Evolutionary conservation across 1,140 invertebrate genomes (phyloP), one percentile per base, ranked within the genome.

Genomic region (Bombyx mandarina): DNA sequence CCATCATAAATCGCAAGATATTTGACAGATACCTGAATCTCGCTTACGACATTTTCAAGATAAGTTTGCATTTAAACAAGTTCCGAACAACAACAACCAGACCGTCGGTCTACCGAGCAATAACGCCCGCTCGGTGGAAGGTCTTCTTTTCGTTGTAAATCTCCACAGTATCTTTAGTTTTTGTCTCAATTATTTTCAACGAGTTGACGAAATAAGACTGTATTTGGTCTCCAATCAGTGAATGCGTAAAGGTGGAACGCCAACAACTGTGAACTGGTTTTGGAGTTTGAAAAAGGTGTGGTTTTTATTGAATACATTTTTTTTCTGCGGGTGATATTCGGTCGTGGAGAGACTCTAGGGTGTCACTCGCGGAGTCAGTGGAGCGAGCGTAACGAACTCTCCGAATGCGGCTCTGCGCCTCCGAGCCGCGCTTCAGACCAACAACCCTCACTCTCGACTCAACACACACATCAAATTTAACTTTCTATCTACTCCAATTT

Each of bases 231-330:
- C 26, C 26, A 35, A 35, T 35, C 26, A 35, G 26, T 35, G 26
- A 35, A 35, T 35, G 26, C 26, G 26, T 49, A 22, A 12, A 12
- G n/a, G 48, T 12, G n/a, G 42, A 35, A 7, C n/a, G 26, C 35
- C 26, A 52, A 52, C 35, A 35, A 35, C 43, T 43, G 12, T 52
- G 26, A 52, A 73, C 69, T 64, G 55, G 64, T 72, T 66, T 69
- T 64, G 73, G 71, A 79, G 64, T 35, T 60, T 72, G 67, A 75
- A 72, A 72, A 74, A 77, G 75, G 73, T 74, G 66, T 74, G 60
- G 49, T 81, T 77, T 77, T 79, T 81, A 78, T 81, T 80, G 75
- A 80, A 76, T 79, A 74, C 65, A 75, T 75, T 77, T 79, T 66
- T 75, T 18, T 18, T 18, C 12, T 67, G 69, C 65, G 71, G 69